These are phyloP conservation scores for Terebella lapidaria DNA, from an alignment of 2,888 invertebrate genomes.

Conservation along the genomic window DNA sequence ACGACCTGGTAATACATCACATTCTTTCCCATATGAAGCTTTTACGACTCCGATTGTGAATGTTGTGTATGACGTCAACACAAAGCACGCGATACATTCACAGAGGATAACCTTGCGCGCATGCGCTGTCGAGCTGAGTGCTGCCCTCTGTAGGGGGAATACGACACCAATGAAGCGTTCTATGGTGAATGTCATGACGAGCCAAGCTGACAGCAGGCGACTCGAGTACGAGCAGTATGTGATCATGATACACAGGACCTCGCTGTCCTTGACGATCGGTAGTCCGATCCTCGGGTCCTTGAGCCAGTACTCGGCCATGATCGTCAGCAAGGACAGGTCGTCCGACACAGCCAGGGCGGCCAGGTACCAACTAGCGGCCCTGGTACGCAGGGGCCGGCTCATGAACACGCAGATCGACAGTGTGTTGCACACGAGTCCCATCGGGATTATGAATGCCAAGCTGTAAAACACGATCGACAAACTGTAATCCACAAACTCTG, in stretches of 20 bases:
- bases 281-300: constrained; percentile 14
- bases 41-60: constrained; percentile 18
- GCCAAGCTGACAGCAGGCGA: constrained; percentile 16
- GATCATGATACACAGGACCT: constrained; percentile 9
- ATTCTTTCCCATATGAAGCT: constrained; percentile 8
- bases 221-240: constrained; percentile 17
- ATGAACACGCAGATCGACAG: constrained; percentile 15
- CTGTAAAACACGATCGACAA: constrained; percentile 17
- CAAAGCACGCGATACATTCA: constrained; percentile 9
- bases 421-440: constrained; percentile 16
- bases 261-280: constrained; percentile 5
- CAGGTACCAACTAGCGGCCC: constrained; percentile 18
- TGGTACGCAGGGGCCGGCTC: constrained; percentile 7
- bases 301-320: constrained; percentile 19
- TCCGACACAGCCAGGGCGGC: constrained; percentile 19
- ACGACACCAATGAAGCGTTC: constrained; percentile 19
- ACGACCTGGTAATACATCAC: constrained; percentile 9
- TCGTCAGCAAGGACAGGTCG: constrained; percentile 12
- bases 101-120: constrained; percentile 8
- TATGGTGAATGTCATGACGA: constrained; percentile 18
- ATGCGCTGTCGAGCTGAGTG: constrained; percentile 9
- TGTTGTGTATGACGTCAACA: constrained; percentile 10
- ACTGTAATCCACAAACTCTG: constrained; percentile 7
- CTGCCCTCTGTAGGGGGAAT: constrained; percentile 12
- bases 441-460: constrained; percentile 13